phyloP scores from a whole-genome alignment of 1,140 invertebrate genomes.

The Penaeus japonicus region DNA sequence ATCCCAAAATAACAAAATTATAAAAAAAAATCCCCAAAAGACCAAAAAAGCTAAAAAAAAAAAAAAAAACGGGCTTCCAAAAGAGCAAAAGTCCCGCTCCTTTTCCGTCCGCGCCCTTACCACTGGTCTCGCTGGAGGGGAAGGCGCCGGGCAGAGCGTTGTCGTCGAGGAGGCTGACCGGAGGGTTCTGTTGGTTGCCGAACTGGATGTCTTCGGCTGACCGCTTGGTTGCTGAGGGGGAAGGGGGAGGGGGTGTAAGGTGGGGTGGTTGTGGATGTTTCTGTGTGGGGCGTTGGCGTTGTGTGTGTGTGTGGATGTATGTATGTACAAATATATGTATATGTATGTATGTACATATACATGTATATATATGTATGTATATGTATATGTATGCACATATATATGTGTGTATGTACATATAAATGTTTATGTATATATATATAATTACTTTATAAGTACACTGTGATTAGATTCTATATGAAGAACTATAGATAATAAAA shows the following conservation, averaged over 20 bases:
- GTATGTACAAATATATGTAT: constrained; percentile 7
- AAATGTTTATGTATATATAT: neutral
- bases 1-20: too few relatives aligned
- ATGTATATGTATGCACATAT: neutral
- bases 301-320: neutral
- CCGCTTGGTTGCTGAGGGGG: constrained; percentile 9
- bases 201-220: constrained; percentile 38
- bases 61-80: too few relatives aligned
- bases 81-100: too few relatives aligned
- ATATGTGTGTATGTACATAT: neutral
- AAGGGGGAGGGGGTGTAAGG: neutral
- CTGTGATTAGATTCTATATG: too few relatives aligned
- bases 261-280: neutral
- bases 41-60: too few relatives aligned
- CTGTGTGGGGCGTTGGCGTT: too few relatives aligned
- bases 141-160: constrained; percentile 35
- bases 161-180: constrained; percentile 33
- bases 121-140: constrained; percentile 43
- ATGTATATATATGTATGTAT: neutral
- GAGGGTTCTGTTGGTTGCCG: constrained; percentile 39
- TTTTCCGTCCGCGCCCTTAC: neutral
- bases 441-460: too few relatives aligned
- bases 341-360: neutral
- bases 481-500: too few relatives aligned
- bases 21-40: too few relatives aligned